Conservation (phyloP, 1,140 invertebrate species). For the Achatina immaculata region DNA sequence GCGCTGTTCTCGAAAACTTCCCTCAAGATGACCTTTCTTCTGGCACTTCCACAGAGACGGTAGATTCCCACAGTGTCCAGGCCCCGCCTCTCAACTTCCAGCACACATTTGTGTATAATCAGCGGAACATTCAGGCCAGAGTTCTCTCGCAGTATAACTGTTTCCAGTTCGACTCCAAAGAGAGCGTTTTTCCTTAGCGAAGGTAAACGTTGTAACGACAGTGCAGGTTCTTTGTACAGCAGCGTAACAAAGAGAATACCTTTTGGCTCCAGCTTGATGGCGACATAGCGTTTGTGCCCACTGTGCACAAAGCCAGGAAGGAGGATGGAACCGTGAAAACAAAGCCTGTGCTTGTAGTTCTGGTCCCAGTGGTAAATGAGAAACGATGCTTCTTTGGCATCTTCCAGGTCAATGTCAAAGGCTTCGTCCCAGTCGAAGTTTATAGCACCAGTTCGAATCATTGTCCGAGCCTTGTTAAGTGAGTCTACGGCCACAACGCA, state of each 20-base stretch:
- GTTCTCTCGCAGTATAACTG: constrained; percentile 86
- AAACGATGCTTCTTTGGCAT: constrained; percentile 94
- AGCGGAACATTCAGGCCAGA: constrained; percentile 81
- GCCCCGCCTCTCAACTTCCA: constrained; percentile 95
- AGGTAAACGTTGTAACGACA: constrained; percentile 80
- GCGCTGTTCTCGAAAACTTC: constrained; percentile 95
- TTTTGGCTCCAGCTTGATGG: constrained; percentile 86
- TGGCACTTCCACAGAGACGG: constrained; percentile 94
- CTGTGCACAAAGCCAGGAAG: constrained; percentile 56
- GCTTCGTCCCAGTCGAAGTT: constrained; percentile 99
- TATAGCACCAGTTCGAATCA: constrained; percentile 95
- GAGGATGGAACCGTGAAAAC: constrained; percentile 67
- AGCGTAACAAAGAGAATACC: constrained; percentile 95
- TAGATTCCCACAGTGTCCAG: constrained; percentile 95
- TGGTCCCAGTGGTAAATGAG: constrained; percentile 99
- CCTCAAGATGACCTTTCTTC: constrained; percentile 92
- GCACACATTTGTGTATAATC: constrained; percentile 91
- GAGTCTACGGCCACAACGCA: constrained; percentile 97
- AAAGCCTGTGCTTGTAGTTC: constrained; percentile 72
- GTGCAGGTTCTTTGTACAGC: constrained; percentile 90
- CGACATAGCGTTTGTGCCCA: constrained; percentile 72
- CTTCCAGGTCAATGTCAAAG: constrained; percentile 93
- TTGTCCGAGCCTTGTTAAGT: constrained; percentile 96
- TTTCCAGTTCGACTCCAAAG: constrained; percentile 92
- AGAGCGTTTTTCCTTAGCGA: constrained; percentile 74